A percentile compares a stretch with the other conserved stretches of the same genome.
Evolutionary conservation across 2,113 vertebrate species (phyloP).

Genomic region (Ptychochromis oligacanthus): DNA sequence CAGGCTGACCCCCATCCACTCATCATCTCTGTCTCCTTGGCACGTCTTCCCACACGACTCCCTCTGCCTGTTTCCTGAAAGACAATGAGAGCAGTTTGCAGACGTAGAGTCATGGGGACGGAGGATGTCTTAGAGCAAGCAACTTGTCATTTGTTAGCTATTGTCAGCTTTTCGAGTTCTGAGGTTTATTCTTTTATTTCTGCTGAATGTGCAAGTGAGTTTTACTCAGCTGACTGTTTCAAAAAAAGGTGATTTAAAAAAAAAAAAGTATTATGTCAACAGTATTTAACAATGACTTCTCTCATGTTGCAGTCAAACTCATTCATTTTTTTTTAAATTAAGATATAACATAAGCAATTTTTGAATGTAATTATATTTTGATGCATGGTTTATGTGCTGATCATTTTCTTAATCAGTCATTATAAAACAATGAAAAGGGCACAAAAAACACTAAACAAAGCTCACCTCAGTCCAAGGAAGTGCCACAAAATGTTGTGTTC

Average conservation of each 20-base stretch:
- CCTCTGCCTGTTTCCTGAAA: conserved; percentile 86
- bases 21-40: conserved; percentile 90
- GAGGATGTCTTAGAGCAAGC: conserved; percentile 24
- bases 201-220: conserved; percentile 2
- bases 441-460: too few relatives aligned
- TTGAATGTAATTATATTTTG: too few relatives aligned
- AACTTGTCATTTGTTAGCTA: neutral
- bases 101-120: conserved; percentile 45
- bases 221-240: neutral
- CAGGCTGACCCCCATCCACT: conserved; percentile 99
- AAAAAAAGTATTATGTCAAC: neutral
- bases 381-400: neutral
- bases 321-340: too few relatives aligned
- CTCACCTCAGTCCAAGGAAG: too few relatives aligned
- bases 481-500: too few relatives aligned
- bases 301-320: neutral
- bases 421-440: too few relatives aligned
- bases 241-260: neutral
- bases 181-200: conserved; percentile 7
- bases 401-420: neutral
- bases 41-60: conserved; percentile 94
- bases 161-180: conserved; percentile 16
- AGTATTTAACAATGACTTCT: neutral
- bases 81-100: conserved; percentile 59
- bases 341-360: too few relatives aligned